Percentiles rank a stretch among this genome's conserved stretches.
phyloP scores from a whole-genome alignment of 2,888 invertebrate genomes.

The Pyrgus malvae region DNA sequence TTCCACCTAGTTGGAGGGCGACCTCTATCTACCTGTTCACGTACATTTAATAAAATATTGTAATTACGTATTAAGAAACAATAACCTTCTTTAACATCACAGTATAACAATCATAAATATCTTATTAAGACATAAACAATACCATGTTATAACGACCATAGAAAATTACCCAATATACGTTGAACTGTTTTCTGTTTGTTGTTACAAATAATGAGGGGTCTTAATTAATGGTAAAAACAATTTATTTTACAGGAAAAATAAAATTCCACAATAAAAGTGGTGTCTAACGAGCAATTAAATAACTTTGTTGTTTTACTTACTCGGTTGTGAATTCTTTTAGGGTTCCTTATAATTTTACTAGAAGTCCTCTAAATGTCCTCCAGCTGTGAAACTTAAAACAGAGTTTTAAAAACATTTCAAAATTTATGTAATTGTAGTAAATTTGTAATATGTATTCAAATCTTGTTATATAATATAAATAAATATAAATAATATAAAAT shows the following conservation, averaged over 20 bases:
- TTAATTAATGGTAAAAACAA: conserved; percentile 24
- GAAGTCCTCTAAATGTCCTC: too few relatives aligned
- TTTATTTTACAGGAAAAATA: conserved; percentile 40
- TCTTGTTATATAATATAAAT: too few relatives aligned
- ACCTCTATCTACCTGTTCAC: too few relatives aligned
- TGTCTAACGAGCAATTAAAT: conserved; percentile 48
- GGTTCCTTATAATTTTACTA: conserved; percentile 16
- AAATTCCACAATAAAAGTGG: conserved; percentile 45
- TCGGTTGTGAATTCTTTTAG: conserved; percentile 35
- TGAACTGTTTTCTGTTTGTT: conserved; percentile 25
- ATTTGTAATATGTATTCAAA: too few relatives aligned
- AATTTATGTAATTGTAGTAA: too few relatives aligned
- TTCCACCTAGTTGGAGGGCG: too few relatives aligned
- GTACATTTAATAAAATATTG: too few relatives aligned
- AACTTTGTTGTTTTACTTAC: conserved; percentile 45
- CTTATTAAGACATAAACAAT: conserved; percentile 58
- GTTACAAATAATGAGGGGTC: conserved; percentile 15
- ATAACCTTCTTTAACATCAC: conserved; percentile 33
- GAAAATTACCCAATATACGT: conserved; percentile 28
- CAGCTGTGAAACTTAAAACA: too few relatives aligned
- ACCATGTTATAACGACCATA: conserved; percentile 35
- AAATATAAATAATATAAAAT: too few relatives aligned
- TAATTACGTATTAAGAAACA: too few relatives aligned
- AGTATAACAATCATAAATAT: conserved; percentile 50
- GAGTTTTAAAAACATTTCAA: too few relatives aligned